These are phyloP conservation scores for Thymallus thymallus DNA, from an alignment of 2,113 vertebrate genomes.

Conservation along the genomic window DNA sequence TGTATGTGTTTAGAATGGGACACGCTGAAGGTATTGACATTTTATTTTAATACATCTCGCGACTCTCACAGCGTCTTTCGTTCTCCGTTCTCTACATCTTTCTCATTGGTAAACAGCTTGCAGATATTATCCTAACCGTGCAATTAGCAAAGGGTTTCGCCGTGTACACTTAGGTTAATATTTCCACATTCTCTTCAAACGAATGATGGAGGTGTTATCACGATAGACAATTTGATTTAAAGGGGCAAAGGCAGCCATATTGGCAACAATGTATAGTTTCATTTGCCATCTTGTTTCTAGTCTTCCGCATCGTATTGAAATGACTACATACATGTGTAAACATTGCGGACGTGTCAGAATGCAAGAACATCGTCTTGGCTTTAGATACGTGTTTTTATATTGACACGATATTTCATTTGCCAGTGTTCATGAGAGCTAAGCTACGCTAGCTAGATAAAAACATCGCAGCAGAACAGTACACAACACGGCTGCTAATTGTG, in stretches of 20 bases:
- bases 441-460: conserved; percentile 43
- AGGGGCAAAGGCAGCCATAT: conserved; percentile 92
- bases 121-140: conserved; percentile 20
- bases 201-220: conserved; percentile 68
- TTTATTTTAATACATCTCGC: conserved; percentile 60
- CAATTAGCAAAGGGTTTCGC: neutral
- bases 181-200: conserved; percentile 49
- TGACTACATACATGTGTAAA: neutral
- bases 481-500: neutral
- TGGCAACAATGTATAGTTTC: conserved; percentile 64
- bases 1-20: conserved; percentile 93
- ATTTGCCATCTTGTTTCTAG: conserved; percentile 46
- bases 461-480: conserved; percentile 46
- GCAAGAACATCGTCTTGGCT: neutral
- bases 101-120: conserved; percentile 30
- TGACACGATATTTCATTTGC: neutral
- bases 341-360: neutral
- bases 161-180: conserved; percentile 26
- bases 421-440: conserved; percentile 52
- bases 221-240: conserved; percentile 83
- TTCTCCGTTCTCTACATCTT: conserved; percentile 7
- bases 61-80: conserved; percentile 40
- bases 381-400: neutral
- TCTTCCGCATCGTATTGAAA: conserved; percentile 30
- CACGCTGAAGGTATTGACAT: conserved; percentile 88